A percentile compares a stretch with the other conserved stretches of the same genome.
phyloP scores from a whole-genome alignment of 2,113 vertebrate species.

The Mus pahari region DNA sequence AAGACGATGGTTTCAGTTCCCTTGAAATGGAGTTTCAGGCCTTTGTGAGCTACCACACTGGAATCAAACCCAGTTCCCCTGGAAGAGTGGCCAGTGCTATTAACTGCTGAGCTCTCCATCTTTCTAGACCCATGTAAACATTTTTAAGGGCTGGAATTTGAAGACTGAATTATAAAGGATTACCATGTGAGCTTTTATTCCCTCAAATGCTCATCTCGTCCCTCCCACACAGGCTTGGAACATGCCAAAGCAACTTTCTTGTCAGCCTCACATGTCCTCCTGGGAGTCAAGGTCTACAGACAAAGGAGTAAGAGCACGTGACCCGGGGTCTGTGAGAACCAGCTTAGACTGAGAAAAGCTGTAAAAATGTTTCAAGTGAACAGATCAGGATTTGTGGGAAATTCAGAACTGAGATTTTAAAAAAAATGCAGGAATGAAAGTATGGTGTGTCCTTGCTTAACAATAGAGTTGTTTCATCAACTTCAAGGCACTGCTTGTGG shows the following conservation, averaged over 20 bases:
- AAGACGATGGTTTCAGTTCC: not conserved
- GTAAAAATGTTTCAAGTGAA: conserved; percentile 32
- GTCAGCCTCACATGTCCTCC: not conserved
- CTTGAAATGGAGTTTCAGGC: not conserved
- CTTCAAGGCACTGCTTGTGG: not conserved
- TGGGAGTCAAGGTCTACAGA: not conserved
- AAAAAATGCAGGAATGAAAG: conserved; percentile 30
- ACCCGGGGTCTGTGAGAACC: not conserved
- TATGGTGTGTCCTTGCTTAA: not conserved
- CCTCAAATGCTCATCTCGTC: not conserved
- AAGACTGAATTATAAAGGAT: conserved; percentile 35
- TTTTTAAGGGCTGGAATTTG: conserved; percentile 29
- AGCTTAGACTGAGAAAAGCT: conserved; percentile 21
- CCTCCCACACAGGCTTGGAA: conserved; percentile 16
- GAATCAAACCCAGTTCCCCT: not conserved
- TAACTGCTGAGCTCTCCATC: not conserved
- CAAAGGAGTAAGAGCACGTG: not conserved
- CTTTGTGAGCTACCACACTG: not conserved
- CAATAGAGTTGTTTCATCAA: conserved; percentile 24
- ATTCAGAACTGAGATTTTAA: not conserved
- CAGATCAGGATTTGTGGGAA: conserved; percentile 37
- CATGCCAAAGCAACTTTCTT: not conserved
- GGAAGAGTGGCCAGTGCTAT: not conserved
- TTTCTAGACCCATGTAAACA: not conserved
- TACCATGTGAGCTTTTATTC: not conserved